Evolutionary conservation across 2,113 vertebrate genomes (phyloP), one percentile per base, ranked within the genome.

Genomic region (Rhinolophus sinicus): DNA sequence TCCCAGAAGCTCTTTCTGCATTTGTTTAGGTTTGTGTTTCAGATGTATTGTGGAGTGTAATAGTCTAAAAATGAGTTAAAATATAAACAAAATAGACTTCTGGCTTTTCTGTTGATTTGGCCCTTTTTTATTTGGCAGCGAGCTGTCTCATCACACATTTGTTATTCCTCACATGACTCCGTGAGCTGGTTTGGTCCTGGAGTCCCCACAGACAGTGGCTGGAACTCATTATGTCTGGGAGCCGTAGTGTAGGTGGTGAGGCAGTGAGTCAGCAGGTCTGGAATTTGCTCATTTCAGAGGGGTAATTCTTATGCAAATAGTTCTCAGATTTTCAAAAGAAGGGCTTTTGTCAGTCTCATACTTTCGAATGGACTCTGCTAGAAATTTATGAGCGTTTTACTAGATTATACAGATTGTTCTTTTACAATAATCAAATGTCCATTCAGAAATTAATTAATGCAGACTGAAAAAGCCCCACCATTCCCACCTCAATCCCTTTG

Each of bases 311-410:
- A 80, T 18, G 77, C 69, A 78, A 38, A 82, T 64, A 60, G 11
- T 77, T 84, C 90, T 90, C 82, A 28, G 88, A 21, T 72, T 95
- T 94, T 96, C 73, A 47, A 78, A 87, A 94, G 90, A 80, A 62
- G 60, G 33, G 14, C 21, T 94, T 44, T 44, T 90, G 15, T 87
- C 65, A 93, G 76, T 84, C 56, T 86, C 52, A 22, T 65, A 35
- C 90, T 87, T 92, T 80, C 6, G 6, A 67, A 73, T 54, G 9
- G 44, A 84, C 75, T 75, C 26, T 86, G 62, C 67, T 64, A 90
- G 89, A 50, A 98, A 94, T 81, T 73, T 94, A 62, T 4, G 40
- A 82, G 58, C 60, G 6, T 64, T 93, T 89, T 88, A 58, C 24
- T 75, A 62, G 47, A 35, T 87, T 69, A 33, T 38, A 54, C 1